A percentile compares a stretch with the other conserved stretches of the same genome.
Evolutionary conservation across 1,140 invertebrate species (phyloP).

Genomic region (Camponotus vicinus): DNA sequence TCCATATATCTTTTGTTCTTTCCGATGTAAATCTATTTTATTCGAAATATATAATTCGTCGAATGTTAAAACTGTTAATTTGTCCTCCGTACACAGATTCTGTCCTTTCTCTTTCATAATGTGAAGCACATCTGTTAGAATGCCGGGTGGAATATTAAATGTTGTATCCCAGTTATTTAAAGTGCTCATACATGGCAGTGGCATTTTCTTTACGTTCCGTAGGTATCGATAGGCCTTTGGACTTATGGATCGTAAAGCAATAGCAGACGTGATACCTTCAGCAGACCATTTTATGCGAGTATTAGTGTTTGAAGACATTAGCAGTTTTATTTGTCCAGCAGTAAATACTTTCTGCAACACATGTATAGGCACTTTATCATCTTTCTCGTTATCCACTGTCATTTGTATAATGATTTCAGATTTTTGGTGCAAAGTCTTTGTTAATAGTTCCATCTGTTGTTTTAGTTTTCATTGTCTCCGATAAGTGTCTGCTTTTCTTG

Average conservation of each 20-base stretch:
- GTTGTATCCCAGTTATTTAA: neutral
- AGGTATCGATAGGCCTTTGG: slow-evolving; percentile 9
- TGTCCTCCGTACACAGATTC: neutral
- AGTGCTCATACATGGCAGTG: neutral
- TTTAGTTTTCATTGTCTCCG: neutral
- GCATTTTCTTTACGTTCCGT: neutral
- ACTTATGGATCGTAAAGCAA: slow-evolving; percentile 5
- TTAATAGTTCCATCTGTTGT: neutral
- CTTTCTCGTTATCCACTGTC: neutral
- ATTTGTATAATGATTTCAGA: neutral
- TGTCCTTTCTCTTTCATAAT: neutral
- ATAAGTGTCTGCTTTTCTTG: neutral
- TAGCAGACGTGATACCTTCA: slow-evolving; percentile 17
- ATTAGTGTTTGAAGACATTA: neutral
- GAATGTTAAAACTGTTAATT: slow-evolving; percentile 4
- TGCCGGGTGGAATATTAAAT: neutral
- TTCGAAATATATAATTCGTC: slow-evolving; percentile 25
- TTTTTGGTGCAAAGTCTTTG: neutral
- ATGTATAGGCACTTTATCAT: neutral
- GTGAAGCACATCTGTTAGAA: neutral
- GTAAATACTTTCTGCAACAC: slow-evolving; percentile 3
- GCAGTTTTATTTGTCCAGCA: neutral
- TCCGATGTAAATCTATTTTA: neutral
- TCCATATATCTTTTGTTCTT: slow-evolving; percentile 12
- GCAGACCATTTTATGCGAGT: neutral